Evolutionary conservation across 2,797 vertebrate species (phyloP), one percentile per base, ranked within the genome.

Genomic region (Microcaecilia unicolor): DNA sequence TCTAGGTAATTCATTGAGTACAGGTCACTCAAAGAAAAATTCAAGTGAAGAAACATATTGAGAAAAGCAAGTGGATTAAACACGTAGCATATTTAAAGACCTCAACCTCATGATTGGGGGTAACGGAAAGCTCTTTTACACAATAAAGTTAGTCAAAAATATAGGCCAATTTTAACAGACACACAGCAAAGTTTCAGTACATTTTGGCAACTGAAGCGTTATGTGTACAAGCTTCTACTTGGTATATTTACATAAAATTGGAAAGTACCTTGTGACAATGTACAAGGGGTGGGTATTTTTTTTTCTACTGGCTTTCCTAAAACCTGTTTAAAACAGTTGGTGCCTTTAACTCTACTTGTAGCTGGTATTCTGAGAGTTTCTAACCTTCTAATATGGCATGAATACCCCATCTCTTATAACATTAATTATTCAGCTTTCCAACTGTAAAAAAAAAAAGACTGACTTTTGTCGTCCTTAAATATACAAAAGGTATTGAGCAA

Each of bases 121-220:
- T n/a, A n/a, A n/a, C n/a, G n/a, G n/a, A 25, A 15, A 9, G 15
- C 4, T 4, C 6, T 9, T 14, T 9, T 15, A 14, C 14, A 15
- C 25, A 25, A 25, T 9, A 14, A 10, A 6, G 15, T 15, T 2
- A 26, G 14, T 15, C 14, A 15, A 4, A 3, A 10, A 43, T 31
- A 58, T 61, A 58, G 54, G 48, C 54, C 58, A 58, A 43, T 52
- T 53, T 54, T 61, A 39, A 31, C 31, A 48, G 45, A 43, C 51
- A 58, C 50, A 48, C 12, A 28, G 43, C 16, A 35, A 43, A 31
- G 19, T 25, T 44, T 43, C 25, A 22, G 9, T 31, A 2, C 21
- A 29, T 11, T 9, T 8, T n/a, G 22, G 35, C 41, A 19, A 8
- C 12, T 32, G 45, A 6, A 36, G 18, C n/a, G n/a, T n/a, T n/a